Percentiles rank a stretch among this genome's conserved stretches.
Conservation (phyloP, 2,113 vertebrate genomes). For the Gymnogyps californianus region DNA sequence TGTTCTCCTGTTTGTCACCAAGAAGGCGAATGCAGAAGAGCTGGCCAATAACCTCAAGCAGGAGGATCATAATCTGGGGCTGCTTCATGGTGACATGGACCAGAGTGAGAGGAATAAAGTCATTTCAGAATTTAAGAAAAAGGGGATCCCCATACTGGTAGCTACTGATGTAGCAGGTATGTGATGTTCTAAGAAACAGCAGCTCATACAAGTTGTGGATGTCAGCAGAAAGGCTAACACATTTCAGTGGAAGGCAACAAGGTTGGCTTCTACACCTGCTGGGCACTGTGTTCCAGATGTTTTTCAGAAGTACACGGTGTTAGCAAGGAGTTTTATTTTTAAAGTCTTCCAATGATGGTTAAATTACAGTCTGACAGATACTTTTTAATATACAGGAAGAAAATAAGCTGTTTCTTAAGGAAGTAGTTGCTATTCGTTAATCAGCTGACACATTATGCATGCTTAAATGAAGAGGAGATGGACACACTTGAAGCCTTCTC, state of each 20-base stretch:
- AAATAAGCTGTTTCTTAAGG: not conserved
- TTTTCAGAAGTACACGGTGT: not conserved
- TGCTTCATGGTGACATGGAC: slow-evolving; percentile 98
- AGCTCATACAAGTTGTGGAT: not conserved
- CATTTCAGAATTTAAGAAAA: slow-evolving; percentile 97
- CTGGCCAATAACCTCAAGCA: slow-evolving; percentile 90
- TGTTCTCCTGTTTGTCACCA: slow-evolving; percentile 95
- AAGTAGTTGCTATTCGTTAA: not conserved
- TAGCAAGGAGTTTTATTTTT: not conserved
- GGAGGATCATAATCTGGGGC: slow-evolving; percentile 90
- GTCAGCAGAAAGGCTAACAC: not conserved
- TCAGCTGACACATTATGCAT: not conserved
- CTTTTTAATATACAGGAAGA: not conserved
- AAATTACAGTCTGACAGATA: not conserved
- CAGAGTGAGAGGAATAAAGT: slow-evolving; percentile 99
- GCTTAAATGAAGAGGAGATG: not conserved
- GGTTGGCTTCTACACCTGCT: not conserved
- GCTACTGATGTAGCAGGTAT: slow-evolving; percentile 97
- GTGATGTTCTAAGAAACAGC: not conserved
- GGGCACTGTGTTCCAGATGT: not conserved
- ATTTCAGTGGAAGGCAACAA: not conserved
- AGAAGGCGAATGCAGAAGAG: slow-evolving; percentile 94
- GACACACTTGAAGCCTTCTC: not conserved
- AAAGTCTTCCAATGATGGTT: not conserved
- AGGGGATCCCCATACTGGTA: slow-evolving; percentile 89